Evolutionary conservation across 2,797 vertebrate species (phyloP).

Genomic region (Hybognathus amarus): DNA sequence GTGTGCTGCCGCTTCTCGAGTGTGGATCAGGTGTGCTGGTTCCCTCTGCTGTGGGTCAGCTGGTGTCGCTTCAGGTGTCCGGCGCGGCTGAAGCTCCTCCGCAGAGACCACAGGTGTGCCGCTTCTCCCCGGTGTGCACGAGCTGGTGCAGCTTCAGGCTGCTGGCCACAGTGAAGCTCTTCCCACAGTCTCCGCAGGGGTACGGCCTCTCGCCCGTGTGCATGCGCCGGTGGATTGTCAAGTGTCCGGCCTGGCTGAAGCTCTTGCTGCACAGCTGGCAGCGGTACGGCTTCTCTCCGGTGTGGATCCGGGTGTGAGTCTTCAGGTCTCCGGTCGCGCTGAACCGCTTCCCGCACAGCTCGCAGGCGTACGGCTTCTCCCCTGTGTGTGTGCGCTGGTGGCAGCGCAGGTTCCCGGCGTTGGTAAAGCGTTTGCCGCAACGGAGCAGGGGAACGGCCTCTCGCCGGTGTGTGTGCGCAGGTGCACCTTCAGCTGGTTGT

Average conservation of each 20-base stretch:
- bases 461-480: conserved; percentile 82
- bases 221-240: conserved; percentile 77
- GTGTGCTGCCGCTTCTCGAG: no score
- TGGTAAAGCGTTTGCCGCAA: conserved; percentile 79
- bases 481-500: conserved; percentile 80
- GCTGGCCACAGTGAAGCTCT: conserved; percentile 78
- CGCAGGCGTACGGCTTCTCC: conserved; percentile 81
- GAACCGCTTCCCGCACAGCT: conserved; percentile 74
- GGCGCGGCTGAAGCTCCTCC: conserved; percentile 77
- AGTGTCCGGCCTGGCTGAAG: conserved; percentile 79
- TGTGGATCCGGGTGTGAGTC: conserved; percentile 76
- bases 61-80: conserved; percentile 79
- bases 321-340: conserved; percentile 78
- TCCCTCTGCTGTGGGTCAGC: conserved; percentile 78
- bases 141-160: conserved; percentile 80
- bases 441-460: conserved; percentile 76
- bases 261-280: conserved; percentile 79
- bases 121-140: conserved; percentile 79
- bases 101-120: conserved; percentile 75
- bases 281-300: conserved; percentile 63
- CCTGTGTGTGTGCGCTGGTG: conserved; percentile 83
- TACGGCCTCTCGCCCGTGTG: conserved; percentile 70
- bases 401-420: conserved; percentile 73
- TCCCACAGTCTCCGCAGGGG: conserved; percentile 74
- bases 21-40: conserved; percentile 62